Percentiles rank a stretch among this genome's conserved stretches.
Conservation (phyloP, 2,113 vertebrate genomes). For the Oophaga pumilio region DNA sequence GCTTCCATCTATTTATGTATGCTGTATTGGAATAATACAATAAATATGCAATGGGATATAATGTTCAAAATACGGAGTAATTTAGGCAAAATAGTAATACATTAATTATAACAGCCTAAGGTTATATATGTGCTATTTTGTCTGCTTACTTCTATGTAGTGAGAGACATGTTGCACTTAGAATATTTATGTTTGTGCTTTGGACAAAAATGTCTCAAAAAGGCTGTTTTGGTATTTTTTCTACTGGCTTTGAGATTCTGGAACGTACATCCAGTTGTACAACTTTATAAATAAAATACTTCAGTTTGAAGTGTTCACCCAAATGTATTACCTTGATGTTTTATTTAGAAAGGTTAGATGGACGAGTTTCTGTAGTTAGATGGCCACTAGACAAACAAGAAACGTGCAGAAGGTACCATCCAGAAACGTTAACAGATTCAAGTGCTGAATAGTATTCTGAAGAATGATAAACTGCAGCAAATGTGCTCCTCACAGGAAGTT, state of each 20-base stretch:
- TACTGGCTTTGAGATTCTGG: slow-evolving; percentile 20
- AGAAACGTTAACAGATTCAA: not conserved
- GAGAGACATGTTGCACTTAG: not conserved
- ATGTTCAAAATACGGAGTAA: not conserved
- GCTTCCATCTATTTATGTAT: not conserved
- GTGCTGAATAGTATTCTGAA: not conserved
- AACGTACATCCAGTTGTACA: slow-evolving; percentile 19
- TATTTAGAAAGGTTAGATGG: slow-evolving; percentile 36
- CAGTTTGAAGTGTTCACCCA: slow-evolving; percentile 11
- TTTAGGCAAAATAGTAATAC: not conserved
- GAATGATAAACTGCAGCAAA: slow-evolving; percentile 15
- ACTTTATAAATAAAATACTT: slow-evolving; percentile 20
- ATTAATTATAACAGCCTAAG: not conserved
- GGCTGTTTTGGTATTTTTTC: not conserved
- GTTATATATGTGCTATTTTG: not conserved
- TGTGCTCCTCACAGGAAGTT: slow-evolving; percentile 13
- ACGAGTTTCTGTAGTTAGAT: not conserved
- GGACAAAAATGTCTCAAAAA: slow-evolving; percentile 3
- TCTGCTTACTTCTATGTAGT: not conserved
- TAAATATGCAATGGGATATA: not conserved
- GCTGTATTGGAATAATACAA: not conserved
- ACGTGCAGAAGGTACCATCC: not conserved
- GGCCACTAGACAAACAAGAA: not conserved
- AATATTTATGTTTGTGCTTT: slow-evolving; percentile 20
- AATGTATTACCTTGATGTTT: slow-evolving; percentile 46